Conservation (phyloP, 2,797 vertebrate species). For the Pipistrellus pipistrellus region DNA sequence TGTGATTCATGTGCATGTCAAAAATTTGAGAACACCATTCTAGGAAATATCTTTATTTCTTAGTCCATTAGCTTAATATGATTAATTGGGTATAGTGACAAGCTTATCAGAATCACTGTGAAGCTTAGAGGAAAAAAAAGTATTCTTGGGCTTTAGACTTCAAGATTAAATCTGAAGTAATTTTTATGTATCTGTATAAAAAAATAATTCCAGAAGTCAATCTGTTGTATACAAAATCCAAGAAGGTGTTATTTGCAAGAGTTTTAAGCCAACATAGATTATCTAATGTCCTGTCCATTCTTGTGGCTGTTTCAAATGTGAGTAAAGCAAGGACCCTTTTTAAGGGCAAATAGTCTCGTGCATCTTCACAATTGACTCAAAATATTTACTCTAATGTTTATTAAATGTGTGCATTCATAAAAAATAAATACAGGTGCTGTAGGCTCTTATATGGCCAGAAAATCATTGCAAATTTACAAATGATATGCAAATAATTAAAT, state of each 20-base stretch:
- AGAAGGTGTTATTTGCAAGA: neutral
- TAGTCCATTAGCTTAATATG: neutral
- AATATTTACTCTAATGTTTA: neutral
- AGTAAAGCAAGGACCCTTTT: neutral
- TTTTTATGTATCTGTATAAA: neutral
- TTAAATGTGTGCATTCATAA: constrained; percentile 11
- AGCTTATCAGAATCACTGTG: neutral
- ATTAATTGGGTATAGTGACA: neutral
- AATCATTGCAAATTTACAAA: neutral
- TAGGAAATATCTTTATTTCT: neutral
- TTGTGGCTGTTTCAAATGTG: neutral
- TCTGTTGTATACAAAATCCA: neutral
- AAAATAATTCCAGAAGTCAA: neutral
- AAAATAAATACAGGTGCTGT: neutral
- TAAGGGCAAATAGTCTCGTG: neutral
- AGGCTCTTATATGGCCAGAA: neutral
- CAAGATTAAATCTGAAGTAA: neutral
- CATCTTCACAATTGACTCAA: neutral
- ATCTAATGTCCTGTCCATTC: neutral
- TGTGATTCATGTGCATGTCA: neutral
- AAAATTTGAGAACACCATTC: neutral
- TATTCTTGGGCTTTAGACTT: neutral
- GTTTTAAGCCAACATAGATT: neutral
- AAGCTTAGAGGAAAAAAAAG: neutral
- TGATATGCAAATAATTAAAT: neutral